These are phyloP conservation scores for Heliconius charithonia DNA, from an alignment of 2,888 invertebrate genomes.

Conservation along the genomic window DNA sequence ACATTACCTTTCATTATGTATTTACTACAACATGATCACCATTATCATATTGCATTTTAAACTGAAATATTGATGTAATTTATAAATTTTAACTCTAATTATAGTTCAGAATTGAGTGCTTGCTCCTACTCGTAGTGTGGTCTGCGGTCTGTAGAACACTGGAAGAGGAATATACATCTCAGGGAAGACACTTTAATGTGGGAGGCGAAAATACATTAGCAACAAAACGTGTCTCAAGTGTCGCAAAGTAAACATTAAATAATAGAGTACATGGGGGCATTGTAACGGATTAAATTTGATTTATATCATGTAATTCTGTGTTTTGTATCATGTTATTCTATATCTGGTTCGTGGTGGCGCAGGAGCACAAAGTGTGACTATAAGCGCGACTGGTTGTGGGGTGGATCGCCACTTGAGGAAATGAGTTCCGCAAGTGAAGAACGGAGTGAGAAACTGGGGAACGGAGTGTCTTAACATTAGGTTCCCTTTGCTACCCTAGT, in stretches of 20 bases:
- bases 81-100: slow-evolving; percentile 38
- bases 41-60: neutral
- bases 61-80: neutral
- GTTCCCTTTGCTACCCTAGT: no score
- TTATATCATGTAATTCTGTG: neutral
- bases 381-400: no score
- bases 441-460: no score
- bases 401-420: no score
- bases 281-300: slow-evolving; percentile 11
- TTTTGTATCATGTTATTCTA: no score
- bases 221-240: slow-evolving; percentile 32
- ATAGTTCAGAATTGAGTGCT: slow-evolving; percentile 41
- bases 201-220: slow-evolving; percentile 30
- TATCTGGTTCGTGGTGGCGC: no score
- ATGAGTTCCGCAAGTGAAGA: no score
- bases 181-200: slow-evolving; percentile 36
- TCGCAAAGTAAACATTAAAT: slow-evolving; percentile 28
- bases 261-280: slow-evolving; percentile 13
- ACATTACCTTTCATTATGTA: neutral
- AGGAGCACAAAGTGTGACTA: no score
- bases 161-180: slow-evolving; percentile 42
- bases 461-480: no score
- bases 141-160: slow-evolving; percentile 42
- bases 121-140: slow-evolving; percentile 40
- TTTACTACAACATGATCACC: neutral